Conservation (phyloP, 2,888 invertebrate species). For the Temnothorax rugatulus region DNA sequence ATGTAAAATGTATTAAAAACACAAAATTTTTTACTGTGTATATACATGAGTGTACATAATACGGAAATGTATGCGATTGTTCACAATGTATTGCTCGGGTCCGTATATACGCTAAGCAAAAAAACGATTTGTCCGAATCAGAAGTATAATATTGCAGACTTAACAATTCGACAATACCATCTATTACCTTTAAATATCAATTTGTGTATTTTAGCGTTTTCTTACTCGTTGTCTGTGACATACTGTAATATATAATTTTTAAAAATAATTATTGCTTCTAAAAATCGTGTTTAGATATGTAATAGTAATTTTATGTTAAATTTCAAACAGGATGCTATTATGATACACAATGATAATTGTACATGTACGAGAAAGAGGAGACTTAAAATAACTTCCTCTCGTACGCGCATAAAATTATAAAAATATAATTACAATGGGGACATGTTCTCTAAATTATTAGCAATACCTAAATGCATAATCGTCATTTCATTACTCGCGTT, state of each 20-base stretch:
- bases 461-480: slow-evolving; percentile 30
- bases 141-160: not conserved
- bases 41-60: too few relatives aligned
- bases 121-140: not conserved
- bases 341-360: too few relatives aligned
- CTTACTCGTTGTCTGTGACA: not conserved
- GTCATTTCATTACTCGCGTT: slow-evolving; percentile 27
- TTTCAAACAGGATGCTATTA: not conserved
- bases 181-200: slow-evolving; percentile 25
- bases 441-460: slow-evolving; percentile 31
- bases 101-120: not conserved
- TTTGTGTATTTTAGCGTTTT: not conserved
- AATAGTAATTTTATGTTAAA: not conserved
- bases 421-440: slow-evolving; percentile 18
- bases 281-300: not conserved
- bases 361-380: not conserved
- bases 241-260: not conserved
- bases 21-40: too few relatives aligned
- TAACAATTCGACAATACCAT: not conserved
- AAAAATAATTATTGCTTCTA: not conserved
- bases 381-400: not conserved
- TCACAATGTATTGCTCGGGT: too few relatives aligned
- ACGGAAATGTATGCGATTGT: too few relatives aligned
- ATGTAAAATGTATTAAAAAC: too few relatives aligned
- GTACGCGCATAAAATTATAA: slow-evolving; percentile 1